These are phyloP conservation scores for Drosophila miranda DNA, from an alignment of 1,140 invertebrate species.

Conservation along the genomic window DNA sequence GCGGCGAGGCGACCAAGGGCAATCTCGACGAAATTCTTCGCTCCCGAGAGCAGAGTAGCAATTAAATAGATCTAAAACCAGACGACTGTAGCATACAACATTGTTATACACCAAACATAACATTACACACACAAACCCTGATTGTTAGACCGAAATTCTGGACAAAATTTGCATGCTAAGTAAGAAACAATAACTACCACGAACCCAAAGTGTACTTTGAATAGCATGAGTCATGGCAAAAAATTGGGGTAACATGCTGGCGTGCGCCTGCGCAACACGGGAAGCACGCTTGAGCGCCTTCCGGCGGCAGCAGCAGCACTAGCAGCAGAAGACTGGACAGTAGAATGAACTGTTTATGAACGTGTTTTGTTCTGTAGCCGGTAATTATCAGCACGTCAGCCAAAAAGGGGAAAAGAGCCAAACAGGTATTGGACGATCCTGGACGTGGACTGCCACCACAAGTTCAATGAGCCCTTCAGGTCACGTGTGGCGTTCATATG, in stretches of 20 bases:
- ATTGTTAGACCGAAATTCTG: slow-evolving; percentile 19
- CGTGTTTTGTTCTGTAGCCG: slow-evolving; percentile 52
- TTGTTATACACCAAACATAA: slow-evolving; percentile 41
- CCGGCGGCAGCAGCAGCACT: slow-evolving; percentile 8
- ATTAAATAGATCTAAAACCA: slow-evolving; percentile 30
- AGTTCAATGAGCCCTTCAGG: slow-evolving; percentile 10
- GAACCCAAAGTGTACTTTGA: slow-evolving; percentile 32
- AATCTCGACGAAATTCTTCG: slow-evolving; percentile 60
- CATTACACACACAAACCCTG: slow-evolving; percentile 1
- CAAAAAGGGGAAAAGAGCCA: slow-evolving; percentile 27
- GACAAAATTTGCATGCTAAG: slow-evolving; percentile 43
- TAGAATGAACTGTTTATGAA: slow-evolving; percentile 59
- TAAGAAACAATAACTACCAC: slow-evolving; percentile 34
- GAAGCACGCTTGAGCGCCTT: slow-evolving; percentile 70
- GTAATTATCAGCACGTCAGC: slow-evolving; percentile 69
- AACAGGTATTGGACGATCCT: neutral
- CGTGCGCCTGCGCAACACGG: slow-evolving; percentile 52
- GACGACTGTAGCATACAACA: slow-evolving; percentile 35
- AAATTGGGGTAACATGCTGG: slow-evolving; percentile 48
- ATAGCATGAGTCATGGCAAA: slow-evolving; percentile 57
- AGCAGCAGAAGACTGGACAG: slow-evolving; percentile 10
- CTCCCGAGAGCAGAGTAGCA: slow-evolving; percentile 57
- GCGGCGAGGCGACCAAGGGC: slow-evolving; percentile 85
- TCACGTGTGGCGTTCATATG: neutral
- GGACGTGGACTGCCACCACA: neutral